Evolutionary conservation across 2,113 vertebrate genomes (phyloP).

Genomic region (Perognathus longimembris): DNA sequence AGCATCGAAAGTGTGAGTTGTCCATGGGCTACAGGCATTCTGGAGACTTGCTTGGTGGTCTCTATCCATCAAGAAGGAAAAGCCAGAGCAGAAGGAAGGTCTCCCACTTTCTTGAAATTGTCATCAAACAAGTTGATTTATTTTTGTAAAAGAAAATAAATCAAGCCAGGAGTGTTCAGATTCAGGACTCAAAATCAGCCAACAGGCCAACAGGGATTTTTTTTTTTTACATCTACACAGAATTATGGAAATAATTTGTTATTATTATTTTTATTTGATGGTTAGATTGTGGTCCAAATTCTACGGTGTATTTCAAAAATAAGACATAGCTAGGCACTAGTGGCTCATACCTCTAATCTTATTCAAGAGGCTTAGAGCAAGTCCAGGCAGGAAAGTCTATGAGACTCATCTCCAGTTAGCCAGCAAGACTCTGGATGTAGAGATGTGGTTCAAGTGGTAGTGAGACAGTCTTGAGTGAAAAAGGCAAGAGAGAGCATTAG

Average conservation of each 20-base stretch:
- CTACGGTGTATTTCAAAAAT: slow-evolving; percentile 18
- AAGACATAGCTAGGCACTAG: too few species aligned
- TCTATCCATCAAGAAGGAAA: slow-evolving; percentile 74
- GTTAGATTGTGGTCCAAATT: neutral
- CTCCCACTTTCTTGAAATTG: slow-evolving; percentile 57
- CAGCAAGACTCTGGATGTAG: too few species aligned
- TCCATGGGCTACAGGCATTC: slow-evolving; percentile 77
- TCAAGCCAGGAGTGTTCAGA: neutral
- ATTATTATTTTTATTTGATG: slow-evolving; percentile 29
- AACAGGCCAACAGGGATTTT: neutral
- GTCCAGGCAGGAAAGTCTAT: too few species aligned
- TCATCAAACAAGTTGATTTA: slow-evolving; percentile 51
- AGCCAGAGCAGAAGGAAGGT: slow-evolving; percentile 56
- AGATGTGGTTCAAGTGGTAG: too few species aligned
- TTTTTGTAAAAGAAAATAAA: slow-evolving; percentile 67
- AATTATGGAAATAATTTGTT: neutral
- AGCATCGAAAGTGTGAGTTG: slow-evolving; percentile 75
- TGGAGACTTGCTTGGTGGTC: slow-evolving; percentile 77
- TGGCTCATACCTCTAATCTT: too few species aligned
- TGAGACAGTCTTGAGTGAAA: too few species aligned
- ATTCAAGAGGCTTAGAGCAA: too few species aligned
- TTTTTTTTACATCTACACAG: neutral
- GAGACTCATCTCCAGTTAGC: too few species aligned
- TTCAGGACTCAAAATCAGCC: slow-evolving; percentile 27
- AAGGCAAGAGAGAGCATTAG: too few species aligned